Base-by-base conservation (phyloP, 2,888 invertebrate genomes). In the Thalpophila matura region DNA sequence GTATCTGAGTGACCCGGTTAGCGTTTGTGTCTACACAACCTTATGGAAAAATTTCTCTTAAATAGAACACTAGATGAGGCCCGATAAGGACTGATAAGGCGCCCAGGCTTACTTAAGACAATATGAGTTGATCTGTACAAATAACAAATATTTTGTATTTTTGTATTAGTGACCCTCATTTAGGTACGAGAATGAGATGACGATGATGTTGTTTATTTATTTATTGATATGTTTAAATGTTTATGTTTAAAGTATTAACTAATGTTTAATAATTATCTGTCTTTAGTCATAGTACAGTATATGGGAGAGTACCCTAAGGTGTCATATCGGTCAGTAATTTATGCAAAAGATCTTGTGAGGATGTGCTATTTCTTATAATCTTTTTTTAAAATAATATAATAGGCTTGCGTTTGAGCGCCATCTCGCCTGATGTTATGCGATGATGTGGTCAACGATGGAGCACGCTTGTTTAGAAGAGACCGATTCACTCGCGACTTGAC, bases 71-170 rank as follows among this genome's bases (percentile, higher is more conserved):
- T 74, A 61, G 70, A 71, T 74, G 74, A 3, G 74, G 26, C 47
- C 26, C 56, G 70, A 74, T 74, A 68, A 74, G 16, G n/a, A 18
- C 16, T 60, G 74, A 70, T 70, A 70, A 65, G 46, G 20, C n/a
- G 14, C 27, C 16, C 71, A 18, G 31, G 50, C 35, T 59, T 45
- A 45, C 31, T 51, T 38, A 10, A 65, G 47, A 51, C 45, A 55
- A 40, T 64, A 31, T 46, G 18, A 27, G 47, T 35, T 43, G 16
- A 16, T 46, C 27, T 22, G n/a, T 42, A 3, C 26, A 40, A 40
- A 35, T 29, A 27, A 50, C 24, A 59, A 60, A 67, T 54, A 46
- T 66, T 73, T 49, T 46, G 35, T 58, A 20, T 18, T n/a, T 14
- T 16, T 22, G 26, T 50, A 56, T 56, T 38, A 4, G 9, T 46